These are phyloP conservation scores for Botrylloides violaceus DNA, from an alignment of 23 tunicate genomes.

Conservation along the genomic window DNA sequence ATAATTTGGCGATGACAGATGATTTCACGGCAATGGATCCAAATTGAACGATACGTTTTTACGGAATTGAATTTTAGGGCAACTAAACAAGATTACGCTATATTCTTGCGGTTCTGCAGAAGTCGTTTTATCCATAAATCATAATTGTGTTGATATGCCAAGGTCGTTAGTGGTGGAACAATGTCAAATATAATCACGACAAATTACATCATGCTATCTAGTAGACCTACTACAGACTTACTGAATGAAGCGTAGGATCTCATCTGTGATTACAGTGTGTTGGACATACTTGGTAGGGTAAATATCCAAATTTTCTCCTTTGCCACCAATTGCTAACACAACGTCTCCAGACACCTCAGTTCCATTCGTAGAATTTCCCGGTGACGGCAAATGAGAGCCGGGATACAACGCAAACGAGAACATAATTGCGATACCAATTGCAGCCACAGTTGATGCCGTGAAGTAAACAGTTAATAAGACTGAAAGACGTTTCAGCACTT, in stretches of 20 bases:
- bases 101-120: no score
- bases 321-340: neutral
- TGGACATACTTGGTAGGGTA: conserved; percentile 4
- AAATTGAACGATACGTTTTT: no score
- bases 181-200: no score
- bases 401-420: conserved; percentile 4
- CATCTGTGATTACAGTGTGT: conserved; percentile 1
- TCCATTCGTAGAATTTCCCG: neutral
- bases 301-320: neutral
- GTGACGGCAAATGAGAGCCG: neutral
- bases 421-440: conserved; percentile 1
- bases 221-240: neutral
- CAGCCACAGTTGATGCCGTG: neutral
- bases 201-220: no score
- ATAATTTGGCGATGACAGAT: no score
- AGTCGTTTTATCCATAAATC: no score
- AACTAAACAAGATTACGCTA: no score
- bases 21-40: no score
- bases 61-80: no score
- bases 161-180: no score
- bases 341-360: neutral
- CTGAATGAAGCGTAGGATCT: conserved; percentile 6
- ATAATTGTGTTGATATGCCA: no score
- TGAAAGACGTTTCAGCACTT: neutral
- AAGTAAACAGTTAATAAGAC: neutral